Percentiles rank a stretch among this genome's conserved stretches.
Evolutionary conservation across 35 echinoderm and acorn worm species (phyloP).

Genomic region (Eucidaris tribuloides): DNA sequence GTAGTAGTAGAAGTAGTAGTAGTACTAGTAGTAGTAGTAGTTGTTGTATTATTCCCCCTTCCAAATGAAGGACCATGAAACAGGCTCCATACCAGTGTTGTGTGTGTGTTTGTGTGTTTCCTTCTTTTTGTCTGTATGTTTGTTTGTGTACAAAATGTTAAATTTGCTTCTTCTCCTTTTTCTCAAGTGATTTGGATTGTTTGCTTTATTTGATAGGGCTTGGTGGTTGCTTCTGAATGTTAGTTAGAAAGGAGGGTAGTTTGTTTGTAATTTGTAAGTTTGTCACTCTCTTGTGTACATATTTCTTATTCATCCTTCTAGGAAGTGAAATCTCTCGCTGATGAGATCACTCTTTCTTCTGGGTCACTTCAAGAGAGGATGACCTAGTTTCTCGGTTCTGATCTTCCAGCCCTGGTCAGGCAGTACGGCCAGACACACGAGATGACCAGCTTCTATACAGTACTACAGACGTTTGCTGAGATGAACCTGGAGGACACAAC

Average conservation of each 20-base stretch:
- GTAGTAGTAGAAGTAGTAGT: no score
- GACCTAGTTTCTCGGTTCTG: constrained; percentile 15
- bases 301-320: neutral
- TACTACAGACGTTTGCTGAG: constrained; percentile 30
- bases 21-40: no score
- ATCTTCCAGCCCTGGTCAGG: neutral
- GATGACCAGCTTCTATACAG: neutral
- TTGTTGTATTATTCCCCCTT: no score
- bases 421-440: constrained; percentile 45
- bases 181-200: neutral
- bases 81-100: no score
- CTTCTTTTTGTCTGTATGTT: no score
- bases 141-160: neutral
- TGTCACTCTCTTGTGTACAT: no score
- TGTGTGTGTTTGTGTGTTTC: no score
- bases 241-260: neutral
- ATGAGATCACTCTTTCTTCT: constrained; percentile 6
- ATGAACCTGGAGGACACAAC: constrained; percentile 31
- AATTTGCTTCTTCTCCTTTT: neutral
- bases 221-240: neutral
- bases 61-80: no score
- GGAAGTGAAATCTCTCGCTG: neutral
- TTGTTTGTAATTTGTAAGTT: neutral
- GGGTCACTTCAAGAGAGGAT: neutral
- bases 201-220: neutral